phyloP scores from a whole-genome alignment of 2,888 invertebrate genomes.

The Congeria kusceri region DNA sequence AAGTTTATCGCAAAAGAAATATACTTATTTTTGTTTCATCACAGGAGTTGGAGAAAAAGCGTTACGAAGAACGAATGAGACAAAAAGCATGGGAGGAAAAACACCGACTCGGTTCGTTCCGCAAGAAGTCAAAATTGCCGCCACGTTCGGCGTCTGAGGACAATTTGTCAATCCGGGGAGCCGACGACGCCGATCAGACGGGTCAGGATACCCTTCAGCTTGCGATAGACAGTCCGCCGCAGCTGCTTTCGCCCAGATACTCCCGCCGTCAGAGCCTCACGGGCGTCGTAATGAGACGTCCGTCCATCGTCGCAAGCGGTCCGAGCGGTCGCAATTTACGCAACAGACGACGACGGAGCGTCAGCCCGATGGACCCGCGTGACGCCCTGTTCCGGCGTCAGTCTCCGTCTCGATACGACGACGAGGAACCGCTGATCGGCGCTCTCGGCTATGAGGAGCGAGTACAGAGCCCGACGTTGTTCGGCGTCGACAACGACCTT shows the following conservation, averaged over 20 bases:
- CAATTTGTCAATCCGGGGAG: conserved; percentile 40
- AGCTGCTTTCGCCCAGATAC: conserved; percentile 55
- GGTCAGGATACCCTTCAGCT: conserved; percentile 41
- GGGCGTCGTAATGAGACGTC: conserved; percentile 43
- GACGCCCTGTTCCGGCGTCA: conserved; percentile 63
- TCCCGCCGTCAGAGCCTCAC: conserved; percentile 57
- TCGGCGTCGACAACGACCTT: conserved; percentile 77
- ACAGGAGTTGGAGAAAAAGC: conserved; percentile 84
- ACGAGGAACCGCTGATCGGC: conserved; percentile 73
- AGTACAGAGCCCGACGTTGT: conserved; percentile 75
- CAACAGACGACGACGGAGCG: conserved; percentile 68
- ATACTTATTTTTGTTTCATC: neutral
- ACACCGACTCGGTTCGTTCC: conserved; percentile 79
- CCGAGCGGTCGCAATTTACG: conserved; percentile 61
- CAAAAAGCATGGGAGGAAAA: conserved; percentile 84
- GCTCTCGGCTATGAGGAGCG: conserved; percentile 75
- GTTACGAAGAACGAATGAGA: conserved; percentile 82
- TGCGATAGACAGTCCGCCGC: conserved; percentile 52
- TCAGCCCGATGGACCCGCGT: conserved; percentile 71
- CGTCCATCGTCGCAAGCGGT: conserved; percentile 28
- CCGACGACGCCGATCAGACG: conserved; percentile 30
- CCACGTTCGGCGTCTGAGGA: conserved; percentile 68
- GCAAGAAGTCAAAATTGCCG: conserved; percentile 76
- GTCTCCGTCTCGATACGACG: conserved; percentile 73
- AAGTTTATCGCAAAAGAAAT: too few species aligned